Evolutionary conservation across 2,888 invertebrate species (phyloP).

Genomic region (Xestia c-nigrum): DNA sequence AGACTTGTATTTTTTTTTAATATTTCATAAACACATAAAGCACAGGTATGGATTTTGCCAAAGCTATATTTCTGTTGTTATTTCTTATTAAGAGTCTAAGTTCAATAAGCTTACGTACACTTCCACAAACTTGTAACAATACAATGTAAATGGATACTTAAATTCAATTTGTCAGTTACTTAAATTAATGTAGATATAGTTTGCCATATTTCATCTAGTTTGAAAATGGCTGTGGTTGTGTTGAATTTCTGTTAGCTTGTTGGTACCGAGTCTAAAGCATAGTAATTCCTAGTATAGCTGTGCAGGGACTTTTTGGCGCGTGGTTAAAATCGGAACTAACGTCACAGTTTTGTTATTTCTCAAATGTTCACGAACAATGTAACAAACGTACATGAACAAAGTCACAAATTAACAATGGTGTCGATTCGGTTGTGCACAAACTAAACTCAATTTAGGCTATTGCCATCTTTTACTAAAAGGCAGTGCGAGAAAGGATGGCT

Average conservation of each 20-base stretch:
- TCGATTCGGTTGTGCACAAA: too few relatives aligned
- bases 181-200: constrained; percentile 9
- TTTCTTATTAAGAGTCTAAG: constrained; percentile 25
- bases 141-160: constrained; percentile 9
- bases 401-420: too few relatives aligned
- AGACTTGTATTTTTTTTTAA: background rate
- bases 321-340: background rate
- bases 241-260: constrained; percentile 21
- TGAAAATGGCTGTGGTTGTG: constrained; percentile 23
- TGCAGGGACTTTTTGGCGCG: background rate
- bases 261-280: constrained; percentile 38
- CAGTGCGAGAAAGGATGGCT: too few relatives aligned
- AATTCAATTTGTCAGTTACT: constrained; percentile 27
- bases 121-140: constrained; percentile 5
- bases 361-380: background rate
- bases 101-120: background rate
- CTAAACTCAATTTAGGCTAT: too few relatives aligned
- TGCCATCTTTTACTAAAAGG: too few relatives aligned
- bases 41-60: constrained; percentile 24
- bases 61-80: constrained; percentile 41
- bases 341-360: background rate
- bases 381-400: background rate
- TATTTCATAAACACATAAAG: background rate
- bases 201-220: constrained; percentile 31
- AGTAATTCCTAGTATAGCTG: constrained; percentile 44